Evolutionary conservation across 2,888 invertebrate genomes (phyloP).

Genomic region (Sphecodes monilicornis): DNA sequence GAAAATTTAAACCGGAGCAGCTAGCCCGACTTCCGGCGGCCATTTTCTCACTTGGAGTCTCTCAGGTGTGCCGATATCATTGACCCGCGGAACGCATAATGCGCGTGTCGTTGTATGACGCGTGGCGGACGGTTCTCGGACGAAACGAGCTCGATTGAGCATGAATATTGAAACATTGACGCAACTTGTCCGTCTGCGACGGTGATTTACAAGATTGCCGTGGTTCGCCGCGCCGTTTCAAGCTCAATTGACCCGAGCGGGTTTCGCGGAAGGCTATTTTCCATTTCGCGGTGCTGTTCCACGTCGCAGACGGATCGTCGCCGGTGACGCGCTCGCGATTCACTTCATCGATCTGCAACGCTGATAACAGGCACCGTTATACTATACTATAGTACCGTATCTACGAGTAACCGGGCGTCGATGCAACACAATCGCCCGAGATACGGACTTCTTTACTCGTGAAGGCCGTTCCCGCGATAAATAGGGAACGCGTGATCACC

Average conservation of each 20-base stretch:
- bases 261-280: conserved; percentile 49
- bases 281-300: conserved; percentile 23
- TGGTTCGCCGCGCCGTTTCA: conserved; percentile 50
- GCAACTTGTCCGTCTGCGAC: conserved; percentile 68
- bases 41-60: background rate
- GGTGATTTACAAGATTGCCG: conserved; percentile 71
- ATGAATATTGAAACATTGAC: conserved; percentile 73
- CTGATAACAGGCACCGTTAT: conserved; percentile 18
- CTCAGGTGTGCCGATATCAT: conserved; percentile 26
- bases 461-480: conserved; percentile 39
- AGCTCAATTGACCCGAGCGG: conserved; percentile 28
- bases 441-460: conserved; percentile 18
- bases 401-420: background rate
- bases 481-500: conserved; percentile 37
- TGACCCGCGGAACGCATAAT: conserved; percentile 21
- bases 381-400: background rate
- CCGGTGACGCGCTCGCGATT: conserved; percentile 4
- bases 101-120: conserved; percentile 32
- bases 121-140: background rate
- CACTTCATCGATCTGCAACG: conserved; percentile 25
- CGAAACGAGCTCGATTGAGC: conserved; percentile 66
- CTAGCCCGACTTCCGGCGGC: background rate
- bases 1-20: too few relatives aligned
- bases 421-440: background rate
- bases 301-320: conserved; percentile 22